Percentiles rank a stretch among this genome's conserved stretches.
Conservation (phyloP, 2,888 invertebrate species). For the Drosophila maculinotata region DNA sequence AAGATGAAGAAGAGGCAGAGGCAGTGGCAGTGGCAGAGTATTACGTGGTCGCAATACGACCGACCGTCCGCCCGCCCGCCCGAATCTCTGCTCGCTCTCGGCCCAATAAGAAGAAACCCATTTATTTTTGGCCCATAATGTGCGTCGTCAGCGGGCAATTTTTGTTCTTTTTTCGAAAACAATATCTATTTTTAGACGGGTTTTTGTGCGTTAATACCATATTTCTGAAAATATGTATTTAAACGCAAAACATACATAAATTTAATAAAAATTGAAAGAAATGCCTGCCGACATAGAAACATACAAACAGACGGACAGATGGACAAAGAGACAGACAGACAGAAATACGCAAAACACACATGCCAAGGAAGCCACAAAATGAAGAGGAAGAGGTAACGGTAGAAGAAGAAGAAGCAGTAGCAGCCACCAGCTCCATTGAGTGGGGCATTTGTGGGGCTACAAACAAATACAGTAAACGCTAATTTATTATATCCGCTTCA, state of each 20-base stretch:
- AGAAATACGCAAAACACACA: slow-evolving; percentile 1
- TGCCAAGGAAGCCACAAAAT: slow-evolving; percentile 22
- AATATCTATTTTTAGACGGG: slow-evolving; percentile 71
- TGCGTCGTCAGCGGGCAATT: slow-evolving; percentile 71
- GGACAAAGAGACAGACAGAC: not conserved
- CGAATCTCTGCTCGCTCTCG: slow-evolving; percentile 13
- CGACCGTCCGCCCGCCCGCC: too few relatives aligned
- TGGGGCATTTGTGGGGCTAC: not conserved
- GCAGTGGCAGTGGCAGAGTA: slow-evolving; percentile 28
- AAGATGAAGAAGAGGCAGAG: not conserved
- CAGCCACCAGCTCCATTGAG: slow-evolving; percentile 2
- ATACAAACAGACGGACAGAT: not conserved
- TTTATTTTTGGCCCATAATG: slow-evolving; percentile 73
- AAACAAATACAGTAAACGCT: not conserved
- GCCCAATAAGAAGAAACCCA: slow-evolving; percentile 33
- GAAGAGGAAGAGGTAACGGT: too few relatives aligned
- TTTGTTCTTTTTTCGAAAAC: slow-evolving; percentile 68
- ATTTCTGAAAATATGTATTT: slow-evolving; percentile 71
- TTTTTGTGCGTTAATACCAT: slow-evolving; percentile 80
- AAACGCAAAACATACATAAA: slow-evolving; percentile 61
- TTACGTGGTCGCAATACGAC: slow-evolving; percentile 52
- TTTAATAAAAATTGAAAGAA: slow-evolving; percentile 67
- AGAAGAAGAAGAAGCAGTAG: not conserved
- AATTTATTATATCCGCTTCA: slow-evolving; percentile 1
- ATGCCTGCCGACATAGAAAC: slow-evolving; percentile 33